These are phyloP conservation scores for Nephrotoma guestfalica DNA, from an alignment of 2,888 invertebrate genomes.

Conservation along the genomic window DNA sequence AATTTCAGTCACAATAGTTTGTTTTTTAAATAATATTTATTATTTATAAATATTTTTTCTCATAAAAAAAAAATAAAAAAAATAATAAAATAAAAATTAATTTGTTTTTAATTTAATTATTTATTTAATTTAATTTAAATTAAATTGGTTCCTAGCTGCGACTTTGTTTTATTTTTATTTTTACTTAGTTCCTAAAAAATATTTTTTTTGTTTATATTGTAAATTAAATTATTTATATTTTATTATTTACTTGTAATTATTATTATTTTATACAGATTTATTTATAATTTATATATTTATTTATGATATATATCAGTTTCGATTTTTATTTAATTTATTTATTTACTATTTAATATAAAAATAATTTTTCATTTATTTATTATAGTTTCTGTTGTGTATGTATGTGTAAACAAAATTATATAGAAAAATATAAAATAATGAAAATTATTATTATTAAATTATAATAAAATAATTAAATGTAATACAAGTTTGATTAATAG, in stretches of 20 bases:
- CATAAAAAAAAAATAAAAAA: background rate
- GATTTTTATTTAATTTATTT: background rate
- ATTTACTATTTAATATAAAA: background rate
- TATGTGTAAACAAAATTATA: background rate
- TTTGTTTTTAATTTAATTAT: background rate
- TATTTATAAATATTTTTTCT: background rate
- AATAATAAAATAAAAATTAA: background rate
- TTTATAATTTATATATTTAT: background rate
- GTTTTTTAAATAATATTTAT: background rate
- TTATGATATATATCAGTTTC: conserved; percentile 1
- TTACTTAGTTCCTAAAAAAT: background rate
- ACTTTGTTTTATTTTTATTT: background rate
- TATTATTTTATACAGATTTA: background rate
- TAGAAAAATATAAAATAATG: background rate
- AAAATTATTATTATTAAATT: background rate
- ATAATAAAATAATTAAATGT: background rate
- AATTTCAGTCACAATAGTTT: background rate
- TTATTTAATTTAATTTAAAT: conserved; percentile 2
- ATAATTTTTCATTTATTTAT: background rate
- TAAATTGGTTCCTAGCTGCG: conserved; percentile 6
- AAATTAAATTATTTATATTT: background rate
- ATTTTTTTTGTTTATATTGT: background rate
- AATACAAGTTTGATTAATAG: background rate
- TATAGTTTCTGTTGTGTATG: background rate
- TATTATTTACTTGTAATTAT: background rate